Evolutionary conservation across 2,888 invertebrate genomes (phyloP), one percentile per base, ranked within the genome.

Genomic region (Agrotis segetum): DNA sequence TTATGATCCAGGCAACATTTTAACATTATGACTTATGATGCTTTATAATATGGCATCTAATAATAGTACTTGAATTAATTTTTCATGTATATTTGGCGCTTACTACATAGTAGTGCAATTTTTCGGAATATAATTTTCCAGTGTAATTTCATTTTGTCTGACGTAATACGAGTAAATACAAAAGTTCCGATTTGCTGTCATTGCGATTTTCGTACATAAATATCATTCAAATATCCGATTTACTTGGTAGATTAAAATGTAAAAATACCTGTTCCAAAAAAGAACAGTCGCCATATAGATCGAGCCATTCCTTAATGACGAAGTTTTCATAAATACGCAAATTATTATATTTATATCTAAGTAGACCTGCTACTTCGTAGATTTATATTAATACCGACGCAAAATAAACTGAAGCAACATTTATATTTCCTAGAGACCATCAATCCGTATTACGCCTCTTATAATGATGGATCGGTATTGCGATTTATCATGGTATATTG

Each of bases 401-500:
- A 24, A 40, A 50, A 66, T 56, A 58, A 29, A 40, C 34, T 7
- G 44, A 52, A 71, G 52, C 11, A 47, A 40, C n/a, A 34, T 72
- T 73, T 63, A 60, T 61, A 66, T 71, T 69, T 71, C 52, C 52
- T 64, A 62, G 68, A 55, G 52, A 44, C 66, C 74, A 82, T 85
- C 80, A 82, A 82, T 82, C 68, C 76, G 58, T 56, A 82, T 83
- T 74, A 74, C 56, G 64, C 46, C 55, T 17, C 64, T 82, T 74
- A 73, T 79, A 77, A 82, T 82, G 83, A 83, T 79, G 70, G 71
- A 84, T 83, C 40, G 80, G 52, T 58, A 52, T 71, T 71, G 69
- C 73, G 63, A 83, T 82, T 69, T 70, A 79, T 77, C 69, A 67
- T 77, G 72, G 72, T 53, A 62, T 84, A 79, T 84, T 79, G 66